These are phyloP conservation scores for Trachymyrmex septentrionalis DNA, from an alignment of 1,140 invertebrate species.

Conservation along the genomic window DNA sequence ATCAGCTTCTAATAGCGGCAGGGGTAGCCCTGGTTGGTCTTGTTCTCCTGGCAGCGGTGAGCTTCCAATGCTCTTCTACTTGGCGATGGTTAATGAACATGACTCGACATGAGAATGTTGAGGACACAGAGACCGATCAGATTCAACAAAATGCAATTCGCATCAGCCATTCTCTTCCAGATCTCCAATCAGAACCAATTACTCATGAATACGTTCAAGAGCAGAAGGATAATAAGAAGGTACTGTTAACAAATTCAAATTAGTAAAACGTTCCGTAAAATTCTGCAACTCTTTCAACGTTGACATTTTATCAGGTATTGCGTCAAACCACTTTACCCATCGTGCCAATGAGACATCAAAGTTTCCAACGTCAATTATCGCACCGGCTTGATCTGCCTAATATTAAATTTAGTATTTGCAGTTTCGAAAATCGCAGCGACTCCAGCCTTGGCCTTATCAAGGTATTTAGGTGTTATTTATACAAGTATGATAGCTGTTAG, in stretches of 20 bases:
- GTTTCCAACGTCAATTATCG: conserved; percentile 92
- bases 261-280: not conserved
- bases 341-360: conserved; percentile 92
- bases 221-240: conserved; percentile 91
- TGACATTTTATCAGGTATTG: conserved; percentile 87
- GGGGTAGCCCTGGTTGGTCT: conserved; percentile 89
- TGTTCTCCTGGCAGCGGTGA: conserved; percentile 89
- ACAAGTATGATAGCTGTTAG: not conserved
- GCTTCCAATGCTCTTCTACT: conserved; percentile 90
- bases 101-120: conserved; percentile 85
- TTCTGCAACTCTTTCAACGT: not conserved
- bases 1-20: conserved; percentile 87
- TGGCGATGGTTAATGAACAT: conserved; percentile 90
- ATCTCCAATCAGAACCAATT: conserved; percentile 90
- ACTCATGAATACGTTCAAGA: conserved; percentile 91
- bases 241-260: conserved; percentile 70
- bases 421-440: conserved; percentile 89
- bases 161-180: conserved; percentile 92
- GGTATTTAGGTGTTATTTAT: conserved; percentile 77
- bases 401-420: conserved; percentile 92
- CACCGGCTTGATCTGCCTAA: conserved; percentile 91
- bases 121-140: conserved; percentile 88
- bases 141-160: conserved; percentile 90
- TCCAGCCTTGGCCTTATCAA: conserved; percentile 90
- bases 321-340: conserved; percentile 93